Conservation (phyloP, 2,113 vertebrate species). For the Thermophis baileyi region DNA sequence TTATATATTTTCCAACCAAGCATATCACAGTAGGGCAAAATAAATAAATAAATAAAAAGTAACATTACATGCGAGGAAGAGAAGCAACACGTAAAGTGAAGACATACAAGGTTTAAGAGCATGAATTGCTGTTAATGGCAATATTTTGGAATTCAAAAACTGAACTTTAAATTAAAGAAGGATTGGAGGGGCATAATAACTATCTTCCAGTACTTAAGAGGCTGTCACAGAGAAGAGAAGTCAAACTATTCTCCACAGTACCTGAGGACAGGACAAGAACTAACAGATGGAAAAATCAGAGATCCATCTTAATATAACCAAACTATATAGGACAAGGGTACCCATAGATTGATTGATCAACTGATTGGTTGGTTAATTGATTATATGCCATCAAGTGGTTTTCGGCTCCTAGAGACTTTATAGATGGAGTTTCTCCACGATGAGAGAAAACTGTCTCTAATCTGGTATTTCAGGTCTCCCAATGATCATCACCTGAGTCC, state of each 20-base stretch:
- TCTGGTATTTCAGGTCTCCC: background rate
- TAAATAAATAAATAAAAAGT: slow-evolving; percentile 6
- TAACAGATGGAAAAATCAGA: background rate
- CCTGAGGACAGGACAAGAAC: background rate
- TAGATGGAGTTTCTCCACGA: background rate
- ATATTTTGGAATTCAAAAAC: background rate
- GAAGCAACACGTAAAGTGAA: slow-evolving; percentile 39
- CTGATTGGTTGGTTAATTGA: background rate
- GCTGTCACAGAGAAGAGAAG: background rate
- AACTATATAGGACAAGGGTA: background rate
- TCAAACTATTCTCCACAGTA: background rate
- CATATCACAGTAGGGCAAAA: slow-evolving; percentile 44
- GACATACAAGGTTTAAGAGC: background rate
- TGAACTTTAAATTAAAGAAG: background rate
- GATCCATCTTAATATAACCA: background rate
- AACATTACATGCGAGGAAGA: background rate
- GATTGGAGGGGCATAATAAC: background rate
- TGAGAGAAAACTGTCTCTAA: background rate
- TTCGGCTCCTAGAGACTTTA: background rate
- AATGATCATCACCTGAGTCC: background rate
- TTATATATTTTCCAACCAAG: slow-evolving; percentile 60
- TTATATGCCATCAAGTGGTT: background rate
- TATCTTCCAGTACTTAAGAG: background rate
- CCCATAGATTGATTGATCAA: background rate
- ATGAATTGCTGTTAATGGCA: background rate